Conservation (phyloP, 2,797 vertebrate genomes). For the Halcyon badia region DNA sequence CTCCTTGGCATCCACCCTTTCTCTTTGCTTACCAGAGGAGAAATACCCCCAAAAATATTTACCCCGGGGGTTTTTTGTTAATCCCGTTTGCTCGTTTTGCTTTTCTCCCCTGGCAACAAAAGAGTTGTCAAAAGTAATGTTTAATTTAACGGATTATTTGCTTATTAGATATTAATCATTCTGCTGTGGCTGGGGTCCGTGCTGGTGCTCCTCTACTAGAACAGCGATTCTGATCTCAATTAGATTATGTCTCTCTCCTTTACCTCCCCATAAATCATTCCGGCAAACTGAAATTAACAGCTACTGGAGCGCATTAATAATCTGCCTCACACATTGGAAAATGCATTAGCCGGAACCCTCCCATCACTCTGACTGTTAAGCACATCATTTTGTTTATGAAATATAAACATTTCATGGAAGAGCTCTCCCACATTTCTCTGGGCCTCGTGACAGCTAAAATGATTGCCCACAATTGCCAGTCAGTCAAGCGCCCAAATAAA, state of each 20-base stretch:
- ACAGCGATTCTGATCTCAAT: conserved; percentile 99
- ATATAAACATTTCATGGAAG: conserved; percentile 94
- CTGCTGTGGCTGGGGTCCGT: conserved; percentile 84
- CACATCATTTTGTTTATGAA: conserved; percentile 98
- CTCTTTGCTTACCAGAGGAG: neutral
- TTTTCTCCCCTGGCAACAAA: conserved; percentile 81
- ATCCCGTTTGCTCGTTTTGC: conserved; percentile 76
- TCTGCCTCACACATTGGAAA: conserved; percentile 93
- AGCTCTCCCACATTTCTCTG: conserved; percentile 85
- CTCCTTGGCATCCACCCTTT: neutral
- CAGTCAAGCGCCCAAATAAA: conserved; percentile 87
- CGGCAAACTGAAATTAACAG: conserved; percentile 99
- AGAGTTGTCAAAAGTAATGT: conserved; percentile 89
- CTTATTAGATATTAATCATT: conserved; percentile 98
- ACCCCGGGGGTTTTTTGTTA: neutral
- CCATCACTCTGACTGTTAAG: conserved; percentile 92
- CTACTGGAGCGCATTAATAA: conserved; percentile 99
- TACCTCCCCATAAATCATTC: conserved; percentile 98
- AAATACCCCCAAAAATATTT: neutral
- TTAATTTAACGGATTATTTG: conserved; percentile 98
- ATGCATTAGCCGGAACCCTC: conserved; percentile 93
- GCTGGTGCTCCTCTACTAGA: conserved; percentile 90
- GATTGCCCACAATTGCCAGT: conserved; percentile 88
- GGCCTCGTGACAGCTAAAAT: conserved; percentile 89
- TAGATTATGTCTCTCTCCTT: conserved; percentile 97